Percentiles rank a stretch among this genome's conserved stretches.
phyloP scores from a whole-genome alignment of 1,140 invertebrate genomes.

The Scaptomyza pallida region DNA sequence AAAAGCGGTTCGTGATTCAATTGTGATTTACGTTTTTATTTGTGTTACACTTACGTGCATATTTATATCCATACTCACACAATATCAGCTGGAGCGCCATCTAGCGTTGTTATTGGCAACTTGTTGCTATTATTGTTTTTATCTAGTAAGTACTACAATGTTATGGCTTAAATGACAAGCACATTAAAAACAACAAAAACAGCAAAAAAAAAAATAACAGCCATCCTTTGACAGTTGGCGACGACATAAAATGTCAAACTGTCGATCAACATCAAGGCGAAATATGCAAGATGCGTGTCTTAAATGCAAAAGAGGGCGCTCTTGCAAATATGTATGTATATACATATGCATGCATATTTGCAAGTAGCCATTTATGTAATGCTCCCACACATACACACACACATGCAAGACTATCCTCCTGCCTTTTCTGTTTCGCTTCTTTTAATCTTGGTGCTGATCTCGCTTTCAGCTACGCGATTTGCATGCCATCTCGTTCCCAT shows the following conservation, averaged over 20 bases:
- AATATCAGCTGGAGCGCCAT: slow-evolving; percentile 46
- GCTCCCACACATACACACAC: slow-evolving; percentile 15
- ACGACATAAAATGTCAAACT: slow-evolving; percentile 81
- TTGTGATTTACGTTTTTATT: slow-evolving; percentile 34
- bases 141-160: slow-evolving; percentile 32
- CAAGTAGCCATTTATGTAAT: slow-evolving; percentile 70
- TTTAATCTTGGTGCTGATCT: slow-evolving; percentile 72
- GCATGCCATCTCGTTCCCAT: slow-evolving; percentile 51
- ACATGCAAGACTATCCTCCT: neutral
- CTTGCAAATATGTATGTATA: slow-evolving; percentile 30
- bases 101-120: slow-evolving; percentile 38
- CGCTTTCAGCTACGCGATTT: slow-evolving; percentile 62
- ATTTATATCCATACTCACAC: neutral
- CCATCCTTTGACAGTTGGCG: slow-evolving; percentile 72
- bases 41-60: slow-evolving; percentile 38
- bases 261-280: slow-evolving; percentile 81
- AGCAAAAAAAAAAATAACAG: slow-evolving; percentile 54
- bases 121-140: slow-evolving; percentile 10
- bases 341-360: slow-evolving; percentile 8
- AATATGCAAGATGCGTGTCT: slow-evolving; percentile 79
- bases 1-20: slow-evolving; percentile 55
- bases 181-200: slow-evolving; percentile 14
- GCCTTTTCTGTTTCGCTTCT: slow-evolving; percentile 24
- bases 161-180: slow-evolving; percentile 17
- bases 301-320: slow-evolving; percentile 65